Conservation (phyloP, 2,113 vertebrate genomes). For the Guaruba guarouba region DNA sequence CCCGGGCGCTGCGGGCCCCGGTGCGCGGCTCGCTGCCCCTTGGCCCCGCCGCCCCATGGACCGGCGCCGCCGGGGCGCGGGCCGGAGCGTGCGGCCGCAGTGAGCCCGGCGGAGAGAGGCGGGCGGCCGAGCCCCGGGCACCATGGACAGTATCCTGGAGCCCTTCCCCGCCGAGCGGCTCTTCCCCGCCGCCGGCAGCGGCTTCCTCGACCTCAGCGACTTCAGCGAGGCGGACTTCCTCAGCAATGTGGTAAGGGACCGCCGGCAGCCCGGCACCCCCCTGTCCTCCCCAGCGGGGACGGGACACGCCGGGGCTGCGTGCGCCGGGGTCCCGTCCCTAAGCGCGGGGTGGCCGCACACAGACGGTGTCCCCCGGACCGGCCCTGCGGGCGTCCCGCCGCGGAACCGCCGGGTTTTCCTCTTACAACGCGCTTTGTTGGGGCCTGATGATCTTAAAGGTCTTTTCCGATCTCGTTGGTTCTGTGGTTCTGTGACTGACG, state of each 20-base stretch:
- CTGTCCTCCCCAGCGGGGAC: background rate
- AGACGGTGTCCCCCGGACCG: background rate
- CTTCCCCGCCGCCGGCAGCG: conserved; percentile 77
- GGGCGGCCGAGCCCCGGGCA: conserved; percentile 26
- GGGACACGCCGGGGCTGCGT: background rate
- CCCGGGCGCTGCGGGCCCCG: no score
- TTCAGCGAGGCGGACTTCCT: conserved; percentile 87
- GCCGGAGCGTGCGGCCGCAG: conserved; percentile 24
- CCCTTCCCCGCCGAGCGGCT: conserved; percentile 83
- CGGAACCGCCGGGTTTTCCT: background rate
- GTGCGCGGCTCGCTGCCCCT: no score
- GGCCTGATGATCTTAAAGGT: background rate
- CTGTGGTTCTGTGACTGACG: background rate
- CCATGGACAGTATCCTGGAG: conserved; percentile 85
- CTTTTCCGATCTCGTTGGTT: background rate
- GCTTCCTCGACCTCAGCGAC: conserved; percentile 85
- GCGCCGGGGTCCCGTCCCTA: background rate
- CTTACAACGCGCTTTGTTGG: background rate
- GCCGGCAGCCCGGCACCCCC: background rate
- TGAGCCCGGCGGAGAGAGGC: conserved; percentile 7
- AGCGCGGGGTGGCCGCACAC: no score
- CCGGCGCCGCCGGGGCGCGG: conserved; percentile 43
- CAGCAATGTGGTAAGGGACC: conserved; percentile 81
- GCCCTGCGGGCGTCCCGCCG: background rate
- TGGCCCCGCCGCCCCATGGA: conserved; percentile 43